These are phyloP conservation scores for Aldrovandia affinis DNA, from an alignment of 2,797 vertebrate genomes.

Conservation along the genomic window DNA sequence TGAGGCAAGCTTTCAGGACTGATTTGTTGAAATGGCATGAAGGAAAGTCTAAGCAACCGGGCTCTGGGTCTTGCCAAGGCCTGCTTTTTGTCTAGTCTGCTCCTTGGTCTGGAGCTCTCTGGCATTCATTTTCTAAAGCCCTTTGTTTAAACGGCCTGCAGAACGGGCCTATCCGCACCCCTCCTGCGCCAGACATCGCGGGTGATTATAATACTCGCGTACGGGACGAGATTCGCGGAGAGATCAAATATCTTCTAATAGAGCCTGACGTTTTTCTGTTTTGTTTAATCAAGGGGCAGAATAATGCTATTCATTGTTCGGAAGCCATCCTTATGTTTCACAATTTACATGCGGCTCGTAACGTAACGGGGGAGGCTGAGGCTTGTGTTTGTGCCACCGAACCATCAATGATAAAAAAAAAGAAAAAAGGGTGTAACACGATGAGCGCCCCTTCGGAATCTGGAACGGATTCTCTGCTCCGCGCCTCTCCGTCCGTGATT, in stretches of 20 bases:
- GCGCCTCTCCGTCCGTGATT: no score
- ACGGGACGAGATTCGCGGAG: not conserved
- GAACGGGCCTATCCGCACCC: slow-evolving; percentile 5
- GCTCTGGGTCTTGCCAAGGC: not conserved
- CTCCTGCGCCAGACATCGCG: slow-evolving; percentile 10
- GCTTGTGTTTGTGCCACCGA: not conserved
- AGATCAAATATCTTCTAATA: slow-evolving; percentile 1
- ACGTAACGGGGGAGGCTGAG: not conserved
- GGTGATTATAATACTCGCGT: not conserved
- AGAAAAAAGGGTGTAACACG: not conserved
- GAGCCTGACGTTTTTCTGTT: not conserved
- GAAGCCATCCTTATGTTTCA: not conserved
- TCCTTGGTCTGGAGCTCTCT: slow-evolving; percentile 22
- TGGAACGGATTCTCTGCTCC: not conserved
- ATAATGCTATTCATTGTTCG: not conserved
- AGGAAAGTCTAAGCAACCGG: not conserved
- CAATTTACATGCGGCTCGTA: not conserved
- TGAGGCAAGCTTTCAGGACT: not conserved
- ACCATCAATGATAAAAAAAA: not conserved
- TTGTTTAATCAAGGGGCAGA: slow-evolving; percentile 28
- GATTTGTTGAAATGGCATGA: not conserved
- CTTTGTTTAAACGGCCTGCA: slow-evolving; percentile 37
- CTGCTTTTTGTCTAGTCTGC: slow-evolving; percentile 15
- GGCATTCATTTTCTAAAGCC: slow-evolving; percentile 38
- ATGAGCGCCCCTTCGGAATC: not conserved